These are phyloP conservation scores for Premnoplex brunnescens DNA, from an alignment of 2,797 vertebrate genomes.

Conservation along the genomic window DNA sequence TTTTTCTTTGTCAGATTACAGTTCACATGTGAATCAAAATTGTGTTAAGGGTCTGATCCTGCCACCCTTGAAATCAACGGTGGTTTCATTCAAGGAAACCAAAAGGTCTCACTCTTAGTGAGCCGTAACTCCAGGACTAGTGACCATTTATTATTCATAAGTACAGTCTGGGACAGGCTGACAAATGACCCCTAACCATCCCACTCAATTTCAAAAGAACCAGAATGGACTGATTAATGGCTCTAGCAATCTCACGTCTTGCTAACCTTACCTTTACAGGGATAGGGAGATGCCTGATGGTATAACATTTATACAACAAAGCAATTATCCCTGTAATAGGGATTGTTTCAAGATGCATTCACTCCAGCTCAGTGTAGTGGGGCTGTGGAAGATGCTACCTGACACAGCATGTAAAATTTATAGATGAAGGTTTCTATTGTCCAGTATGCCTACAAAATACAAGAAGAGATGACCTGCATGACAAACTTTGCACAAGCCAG, in stretches of 20 bases:
- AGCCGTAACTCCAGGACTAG: not conserved
- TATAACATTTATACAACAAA: not conserved
- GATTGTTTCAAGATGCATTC: not conserved
- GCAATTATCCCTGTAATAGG: not conserved
- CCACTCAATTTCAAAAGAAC: not conserved
- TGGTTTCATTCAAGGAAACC: not conserved
- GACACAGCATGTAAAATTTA: not conserved
- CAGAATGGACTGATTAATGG: not conserved
- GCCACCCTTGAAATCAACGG: not conserved
- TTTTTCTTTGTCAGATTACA: not conserved
- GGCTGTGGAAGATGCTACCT: not conserved
- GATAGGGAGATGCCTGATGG: not conserved
- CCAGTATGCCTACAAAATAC: not conserved
- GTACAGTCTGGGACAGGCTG: not conserved
- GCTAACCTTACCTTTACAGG: slow-evolving; percentile 9
- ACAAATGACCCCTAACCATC: slow-evolving; percentile 8
- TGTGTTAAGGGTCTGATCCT: not conserved
- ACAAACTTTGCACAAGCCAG: not conserved
- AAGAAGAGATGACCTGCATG: not conserved
- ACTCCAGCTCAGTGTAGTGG: not conserved
- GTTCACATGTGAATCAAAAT: not conserved
- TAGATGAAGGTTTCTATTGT: not conserved
- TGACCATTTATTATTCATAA: slow-evolving; percentile 28
- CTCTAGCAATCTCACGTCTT: not conserved
- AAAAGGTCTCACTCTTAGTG: not conserved